Evolutionary conservation across 2,113 vertebrate species (phyloP), one percentile per base, ranked within the genome.

Genomic region (Scophthalmus maximus): DNA sequence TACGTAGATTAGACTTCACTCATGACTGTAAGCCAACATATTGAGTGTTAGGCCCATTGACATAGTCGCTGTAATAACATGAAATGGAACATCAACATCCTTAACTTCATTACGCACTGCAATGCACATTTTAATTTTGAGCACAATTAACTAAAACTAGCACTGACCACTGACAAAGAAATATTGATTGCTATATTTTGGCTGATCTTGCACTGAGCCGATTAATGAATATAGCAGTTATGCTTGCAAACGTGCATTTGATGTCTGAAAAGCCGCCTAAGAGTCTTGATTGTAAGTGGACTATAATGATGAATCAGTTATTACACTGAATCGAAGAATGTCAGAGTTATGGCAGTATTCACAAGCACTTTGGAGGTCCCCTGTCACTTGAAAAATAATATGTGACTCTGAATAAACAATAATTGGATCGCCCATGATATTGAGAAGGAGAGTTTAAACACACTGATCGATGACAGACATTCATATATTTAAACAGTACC

Each of bases 401-500:
- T 40, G 5, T 40, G 14, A 15, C 17, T 40, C 1, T 11, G 6
- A 67, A 25, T 32, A n/a, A 34, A 52, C 69, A 60, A 56, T 68
- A 67, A 80, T 78, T 22, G 4, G 17, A 61, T 71, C 62, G 42
- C 36, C 52, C n/a, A 1, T 18, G 26, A 27, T 63, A 50, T 34
- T 53, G 64, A 22, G n/a, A 74, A 42, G 66, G 62, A 56, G 29
- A 66, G 65, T 84, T 59, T 65, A 51, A 65, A 79, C 72, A 53
- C 49, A 56, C 58, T 65, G 63, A 72, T 69, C 20, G 20, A 23
- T 3, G 42, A n/a, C 42, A 49, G 42, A n/a, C 42, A 49, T 2
- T 49, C 47, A 25, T 63, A 66, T 74, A 73, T 78, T 71, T 82
- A 8, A 46, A 63, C 52, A 40, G 67, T 70, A 72, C 70, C 76